Evolutionary conservation across 2,888 invertebrate genomes (phyloP), one percentile per base, ranked within the genome.

Genomic region (Meliscaeva auricollis): DNA sequence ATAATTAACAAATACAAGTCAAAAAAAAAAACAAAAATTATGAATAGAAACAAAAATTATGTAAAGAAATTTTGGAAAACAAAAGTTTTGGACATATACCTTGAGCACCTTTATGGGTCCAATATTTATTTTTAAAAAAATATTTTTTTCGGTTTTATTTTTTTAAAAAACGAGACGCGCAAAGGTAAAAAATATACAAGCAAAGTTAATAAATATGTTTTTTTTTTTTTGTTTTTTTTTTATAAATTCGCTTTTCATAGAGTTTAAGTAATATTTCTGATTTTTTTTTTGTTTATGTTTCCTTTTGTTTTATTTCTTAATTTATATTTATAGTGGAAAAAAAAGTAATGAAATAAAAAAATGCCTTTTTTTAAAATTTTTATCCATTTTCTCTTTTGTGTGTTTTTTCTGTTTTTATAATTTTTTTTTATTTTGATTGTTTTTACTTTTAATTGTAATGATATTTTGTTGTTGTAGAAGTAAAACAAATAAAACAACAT

Each of bases 101-200:
- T 92, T 92, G 90, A 92, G 92, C 90, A 92, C 92, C 92, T 92
- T 90, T 78, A 78, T 87, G 80, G 82, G 83, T 91, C 91, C 91
- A 89, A 87, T 75, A 82, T 72, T 62, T 41, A 52, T 79, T 82
- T 72, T 50, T 35, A 22, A 50, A 60, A 72, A 20, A 70, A 60
- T 38, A 22, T 50, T 62, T 73, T 72, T 72, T 46, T 68, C 52
- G 15, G 41, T 69, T 74, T 56, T 56, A 58, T 64, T 56, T 52
- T 74, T 66, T 72, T 70, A 9, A 60, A 69, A 48, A n/a, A 73
- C 56, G 82, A 87, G 83, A 83, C 82, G 85, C 87, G 87, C 72
- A 87, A 82, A 85, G 77, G 74, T 66, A 78, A 58, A 77, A 84
- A 76, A 60, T 72, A 68, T 80, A 75, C 66, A 72, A 83, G 84